phyloP scores from a whole-genome alignment of 2,888 invertebrate species.

The Pemphredon lugubris region DNA sequence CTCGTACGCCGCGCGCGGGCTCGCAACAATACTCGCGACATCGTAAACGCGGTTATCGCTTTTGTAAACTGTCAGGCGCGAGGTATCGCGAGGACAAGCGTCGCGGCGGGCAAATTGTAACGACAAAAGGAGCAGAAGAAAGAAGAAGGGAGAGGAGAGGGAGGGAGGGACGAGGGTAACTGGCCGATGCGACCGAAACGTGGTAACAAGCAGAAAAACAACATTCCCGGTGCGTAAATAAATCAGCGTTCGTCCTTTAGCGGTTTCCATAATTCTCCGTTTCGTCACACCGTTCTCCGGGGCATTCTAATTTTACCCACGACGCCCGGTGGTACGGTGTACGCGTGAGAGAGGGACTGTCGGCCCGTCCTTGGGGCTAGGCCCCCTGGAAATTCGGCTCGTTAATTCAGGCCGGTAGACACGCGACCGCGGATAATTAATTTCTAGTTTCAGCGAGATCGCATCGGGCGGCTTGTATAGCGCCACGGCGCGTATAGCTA shows the following conservation, averaged over 20 bases:
- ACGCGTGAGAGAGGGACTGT: constrained; percentile 8
- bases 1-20: neutral
- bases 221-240: neutral
- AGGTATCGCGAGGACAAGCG: neutral
- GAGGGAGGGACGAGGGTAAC: neutral
- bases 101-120: neutral
- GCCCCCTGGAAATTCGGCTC: constrained; percentile 41
- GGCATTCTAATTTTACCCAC: constrained; percentile 38
- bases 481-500: constrained; percentile 45
- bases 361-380: constrained; percentile 28
- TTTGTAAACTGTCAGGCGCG: neutral
- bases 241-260: constrained; percentile 17
- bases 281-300: constrained; percentile 18
- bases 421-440: constrained; percentile 62
- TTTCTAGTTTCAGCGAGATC: constrained; percentile 59
- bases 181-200: too few species aligned
- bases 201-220: too few species aligned
- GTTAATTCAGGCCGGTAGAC: constrained; percentile 57
- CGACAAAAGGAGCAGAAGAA: neutral
- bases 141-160: neutral
- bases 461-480: constrained; percentile 49
- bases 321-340: neutral
- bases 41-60: constrained; percentile 36
- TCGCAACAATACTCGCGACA: constrained; percentile 1
- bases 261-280: constrained; percentile 31